These are phyloP conservation scores for Bombus terrestris DNA, from an alignment of 1,140 invertebrate species.

Conservation along the genomic window DNA sequence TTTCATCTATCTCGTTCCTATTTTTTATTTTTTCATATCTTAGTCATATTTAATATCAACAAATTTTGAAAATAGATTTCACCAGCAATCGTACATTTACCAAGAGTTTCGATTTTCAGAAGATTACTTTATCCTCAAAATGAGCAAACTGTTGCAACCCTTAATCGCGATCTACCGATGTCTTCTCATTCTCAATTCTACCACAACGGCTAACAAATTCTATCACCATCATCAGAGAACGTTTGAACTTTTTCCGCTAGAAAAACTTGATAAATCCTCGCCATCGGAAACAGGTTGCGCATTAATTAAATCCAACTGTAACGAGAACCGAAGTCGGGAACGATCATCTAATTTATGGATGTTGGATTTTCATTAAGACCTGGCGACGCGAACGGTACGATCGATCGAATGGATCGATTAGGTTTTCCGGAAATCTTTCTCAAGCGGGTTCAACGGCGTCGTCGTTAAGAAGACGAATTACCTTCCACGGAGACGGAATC, in stretches of 20 bases:
- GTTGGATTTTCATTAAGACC: constrained; percentile 5
- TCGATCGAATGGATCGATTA: neutral
- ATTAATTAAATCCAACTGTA: constrained; percentile 10
- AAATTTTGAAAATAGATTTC: too few relatives aligned
- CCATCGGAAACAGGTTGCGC: neutral
- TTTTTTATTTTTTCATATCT: too few relatives aligned
- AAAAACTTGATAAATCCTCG: neutral
- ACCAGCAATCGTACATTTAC: too few relatives aligned
- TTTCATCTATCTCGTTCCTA: too few relatives aligned
- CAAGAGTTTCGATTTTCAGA: neutral
- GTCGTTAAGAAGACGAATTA: constrained; percentile 54
- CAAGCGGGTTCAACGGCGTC: too few relatives aligned
- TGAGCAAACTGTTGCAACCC: neutral
- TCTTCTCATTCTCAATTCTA: neutral
- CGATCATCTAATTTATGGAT: constrained; percentile 5
- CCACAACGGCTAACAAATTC: neutral
- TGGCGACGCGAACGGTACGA: neutral
- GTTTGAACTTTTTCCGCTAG: neutral
- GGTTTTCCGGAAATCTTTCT: neutral
- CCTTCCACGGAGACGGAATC: constrained; percentile 6
- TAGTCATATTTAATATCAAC: too few relatives aligned
- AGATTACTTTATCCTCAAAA: neutral
- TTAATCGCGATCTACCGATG: neutral
- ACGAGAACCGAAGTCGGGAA: neutral
- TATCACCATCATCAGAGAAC: neutral